Percentiles rank a stretch among this genome's conserved stretches.
Conservation (phyloP, 1,140 invertebrate species). For the Penaeus chinensis region DNA sequence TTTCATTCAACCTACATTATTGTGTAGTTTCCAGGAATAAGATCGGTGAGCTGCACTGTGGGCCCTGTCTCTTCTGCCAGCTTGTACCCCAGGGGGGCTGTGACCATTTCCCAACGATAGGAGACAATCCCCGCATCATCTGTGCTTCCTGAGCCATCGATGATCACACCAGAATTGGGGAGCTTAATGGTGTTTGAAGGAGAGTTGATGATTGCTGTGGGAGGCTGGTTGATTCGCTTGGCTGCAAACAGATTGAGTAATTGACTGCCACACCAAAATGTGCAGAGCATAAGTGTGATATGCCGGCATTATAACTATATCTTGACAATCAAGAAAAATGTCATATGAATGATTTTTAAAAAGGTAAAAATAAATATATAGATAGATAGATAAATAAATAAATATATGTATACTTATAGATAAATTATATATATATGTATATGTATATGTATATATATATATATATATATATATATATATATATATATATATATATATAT, state of each 20-base stretch:
- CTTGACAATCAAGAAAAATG: too few relatives aligned
- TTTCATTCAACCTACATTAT: conserved; percentile 75
- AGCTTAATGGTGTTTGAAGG: conserved; percentile 85
- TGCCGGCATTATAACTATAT: too few relatives aligned
- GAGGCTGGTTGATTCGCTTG: conserved; percentile 86
- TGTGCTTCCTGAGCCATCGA: conserved; percentile 84
- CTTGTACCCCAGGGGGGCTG: conserved; percentile 87
- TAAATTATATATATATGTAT: too few relatives aligned
- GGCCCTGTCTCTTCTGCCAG: conserved; percentile 79
- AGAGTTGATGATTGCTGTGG: conserved; percentile 87
- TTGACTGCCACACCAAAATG: background rate
- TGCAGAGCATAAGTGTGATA: background rate
- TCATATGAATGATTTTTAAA: too few relatives aligned
- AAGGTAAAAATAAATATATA: background rate
- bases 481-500: too few relatives aligned
- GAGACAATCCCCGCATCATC: conserved; percentile 85
- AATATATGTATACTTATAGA: background rate
- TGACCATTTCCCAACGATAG: conserved; percentile 92
- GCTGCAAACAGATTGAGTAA: conserved; percentile 70
- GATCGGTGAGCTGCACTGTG: conserved; percentile 87
- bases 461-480: too few relatives aligned
- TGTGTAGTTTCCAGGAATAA: conserved; percentile 86
- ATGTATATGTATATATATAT: too few relatives aligned
- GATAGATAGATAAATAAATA: background rate
- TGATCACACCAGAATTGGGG: conserved; percentile 87